Evolutionary conservation across 2,888 invertebrate species (phyloP), one percentile per base, ranked within the genome.

Genomic region (Brachyptera risi): DNA sequence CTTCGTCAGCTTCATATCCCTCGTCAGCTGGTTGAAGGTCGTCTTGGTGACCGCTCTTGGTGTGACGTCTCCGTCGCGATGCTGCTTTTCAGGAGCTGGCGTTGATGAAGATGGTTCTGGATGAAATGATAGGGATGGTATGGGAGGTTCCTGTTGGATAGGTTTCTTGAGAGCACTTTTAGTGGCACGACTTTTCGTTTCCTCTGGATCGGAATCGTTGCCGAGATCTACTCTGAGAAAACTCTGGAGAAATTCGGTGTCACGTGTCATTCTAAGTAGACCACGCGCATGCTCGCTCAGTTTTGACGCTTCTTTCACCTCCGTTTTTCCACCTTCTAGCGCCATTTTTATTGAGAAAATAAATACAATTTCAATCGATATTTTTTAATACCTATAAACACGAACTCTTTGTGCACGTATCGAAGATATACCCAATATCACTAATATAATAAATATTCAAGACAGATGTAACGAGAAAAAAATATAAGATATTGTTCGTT

Each of bases 221-320:
- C 80, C 83, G 5, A 82, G 75, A 26, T 84, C 88, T 17, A 88
- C 83, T 56, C 90, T 80, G 15, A 89, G 86, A 72, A 88, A 92
- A 72, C 90, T 90, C 76, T 90, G 89, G 17, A 92, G 73, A 68
- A 90, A 82, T 71, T 91, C 90, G 13, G 86, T 84, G 67, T 88
- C 84, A 70, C 86, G 81, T 49, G 84, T 83, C 27, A 83, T 80
- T 58, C 85, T 84, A n/a, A 88, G 75, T 56, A 87, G 85, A 63
- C 82, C 81, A 51, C 79, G 79, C 38, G 80, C 78, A 67, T 79
- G 79, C 23, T 64, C 63, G 27, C 63, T 61, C 1, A 61, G 56
- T 9, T 56, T 49, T 17, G 58, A 9, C 15, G 38, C 15, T 5
- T 47, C 31, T 35, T 27, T n/a, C 51, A 49, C 27, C 5, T 54